Evolutionary conservation across 2,113 vertebrate species (phyloP).

Genomic region (Sander vitreus): DNA sequence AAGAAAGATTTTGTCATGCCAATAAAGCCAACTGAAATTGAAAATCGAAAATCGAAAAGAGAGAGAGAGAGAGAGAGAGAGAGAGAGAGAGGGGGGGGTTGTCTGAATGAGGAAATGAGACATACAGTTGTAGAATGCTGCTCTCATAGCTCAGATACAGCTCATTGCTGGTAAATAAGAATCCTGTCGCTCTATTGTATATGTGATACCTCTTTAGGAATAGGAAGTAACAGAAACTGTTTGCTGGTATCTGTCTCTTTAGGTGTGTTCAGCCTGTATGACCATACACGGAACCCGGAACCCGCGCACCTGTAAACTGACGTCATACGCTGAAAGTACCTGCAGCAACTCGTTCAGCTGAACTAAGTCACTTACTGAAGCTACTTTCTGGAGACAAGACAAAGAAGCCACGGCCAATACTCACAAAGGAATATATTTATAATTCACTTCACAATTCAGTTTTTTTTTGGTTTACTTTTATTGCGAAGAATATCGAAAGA

Average conservation of each 20-base stretch:
- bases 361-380: constrained; percentile 18
- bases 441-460: not conserved
- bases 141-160: not conserved
- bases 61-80: not conserved
- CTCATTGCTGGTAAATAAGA: not conserved
- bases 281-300: constrained; percentile 74
- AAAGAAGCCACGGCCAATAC: not conserved
- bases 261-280: constrained; percentile 35
- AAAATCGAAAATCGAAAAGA: too few species aligned
- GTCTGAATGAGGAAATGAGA: constrained; percentile 51
- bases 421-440: constrained; percentile 28
- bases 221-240: constrained; percentile 34
- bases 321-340: constrained; percentile 79
- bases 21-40: too few species aligned
- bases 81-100: not conserved
- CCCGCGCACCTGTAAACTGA: constrained; percentile 75
- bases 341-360: constrained; percentile 57
- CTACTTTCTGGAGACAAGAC: not conserved
- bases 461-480: not conserved
- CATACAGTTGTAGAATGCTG: not conserved
- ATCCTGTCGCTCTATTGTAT: not conserved
- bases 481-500: not conserved
- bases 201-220: not conserved
- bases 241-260: constrained; percentile 6
- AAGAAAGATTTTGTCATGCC: not conserved